Evolutionary conservation across 2,888 invertebrate species (phyloP).

Genomic region (Brachycybe producta): DNA sequence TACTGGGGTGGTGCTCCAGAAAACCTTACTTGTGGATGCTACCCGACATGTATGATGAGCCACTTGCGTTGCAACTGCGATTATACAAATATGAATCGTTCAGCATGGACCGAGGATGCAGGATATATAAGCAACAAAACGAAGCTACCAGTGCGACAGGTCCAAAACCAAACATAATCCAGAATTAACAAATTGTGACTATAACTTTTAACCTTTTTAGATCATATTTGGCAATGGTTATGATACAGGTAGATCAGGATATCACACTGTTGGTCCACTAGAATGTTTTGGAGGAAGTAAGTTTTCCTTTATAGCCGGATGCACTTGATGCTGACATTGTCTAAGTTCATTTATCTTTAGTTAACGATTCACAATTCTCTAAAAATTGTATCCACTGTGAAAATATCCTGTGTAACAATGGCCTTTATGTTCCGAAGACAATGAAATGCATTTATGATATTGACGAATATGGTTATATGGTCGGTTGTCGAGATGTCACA

Average conservation of each 20-base stretch:
- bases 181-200: background rate
- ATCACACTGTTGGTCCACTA: constrained; percentile 25
- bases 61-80: constrained; percentile 25
- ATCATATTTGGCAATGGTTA: constrained; percentile 24
- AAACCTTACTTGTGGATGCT: constrained; percentile 22
- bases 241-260: constrained; percentile 24
- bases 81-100: constrained; percentile 15
- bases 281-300: constrained; percentile 25
- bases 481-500: constrained; percentile 27
- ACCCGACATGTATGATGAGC: constrained; percentile 18
- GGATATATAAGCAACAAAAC: constrained; percentile 24
- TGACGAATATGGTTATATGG: constrained; percentile 26
- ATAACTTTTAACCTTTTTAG: constrained; percentile 13
- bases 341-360: background rate
- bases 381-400: constrained; percentile 13
- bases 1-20: constrained; percentile 23
- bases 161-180: constrained; percentile 3
- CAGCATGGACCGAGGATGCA: constrained; percentile 22
- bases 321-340: too few species aligned
- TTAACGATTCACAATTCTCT: constrained; percentile 4
- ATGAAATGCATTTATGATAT: constrained; percentile 25
- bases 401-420: constrained; percentile 23
- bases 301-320: too few species aligned
- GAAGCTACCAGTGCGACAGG: constrained; percentile 24
- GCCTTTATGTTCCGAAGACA: constrained; percentile 23